These are phyloP conservation scores for Spicauda simplicius DNA, from an alignment of 2,888 invertebrate genomes.

Conservation along the genomic window DNA sequence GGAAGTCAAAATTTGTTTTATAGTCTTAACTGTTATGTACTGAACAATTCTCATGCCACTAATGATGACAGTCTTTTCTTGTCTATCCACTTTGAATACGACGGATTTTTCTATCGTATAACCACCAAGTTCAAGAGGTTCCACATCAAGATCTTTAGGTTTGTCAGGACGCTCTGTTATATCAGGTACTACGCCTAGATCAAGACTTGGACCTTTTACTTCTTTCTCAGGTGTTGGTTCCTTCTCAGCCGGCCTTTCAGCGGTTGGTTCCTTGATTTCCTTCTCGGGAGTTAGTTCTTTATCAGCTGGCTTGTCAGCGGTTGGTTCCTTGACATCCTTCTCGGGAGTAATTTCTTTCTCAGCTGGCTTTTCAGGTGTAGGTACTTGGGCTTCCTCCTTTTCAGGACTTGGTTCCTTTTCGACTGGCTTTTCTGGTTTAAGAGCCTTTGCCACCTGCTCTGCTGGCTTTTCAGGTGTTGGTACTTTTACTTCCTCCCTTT, in stretches of 20 bases:
- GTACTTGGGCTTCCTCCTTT: background rate
- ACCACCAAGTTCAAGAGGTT: no score
- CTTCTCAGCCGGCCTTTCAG: background rate
- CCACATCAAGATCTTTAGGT: background rate
- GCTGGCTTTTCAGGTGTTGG: background rate
- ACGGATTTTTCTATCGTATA: no score
- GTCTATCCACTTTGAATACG: no score
- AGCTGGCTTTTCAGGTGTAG: background rate
- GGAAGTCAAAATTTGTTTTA: no score
- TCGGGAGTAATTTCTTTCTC: background rate
- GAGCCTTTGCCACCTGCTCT: background rate
- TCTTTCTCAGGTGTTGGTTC: background rate
- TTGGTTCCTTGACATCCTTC: no score
- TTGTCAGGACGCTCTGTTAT: background rate
- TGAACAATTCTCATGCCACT: no score
- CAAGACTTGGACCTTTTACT: background rate
- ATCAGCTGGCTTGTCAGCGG: no score
- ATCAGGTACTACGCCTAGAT: background rate
- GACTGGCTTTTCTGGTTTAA: background rate
- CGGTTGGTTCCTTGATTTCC: background rate
- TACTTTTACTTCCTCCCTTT: no score
- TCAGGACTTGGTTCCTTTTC: conserved; percentile 1
- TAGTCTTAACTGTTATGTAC: no score
- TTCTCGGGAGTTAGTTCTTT: background rate
- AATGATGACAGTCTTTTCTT: no score